A percentile compares a stretch with the other conserved stretches of the same genome.
Conservation (phyloP, 2,113 vertebrate genomes). For the Chaetops frenatus region DNA sequence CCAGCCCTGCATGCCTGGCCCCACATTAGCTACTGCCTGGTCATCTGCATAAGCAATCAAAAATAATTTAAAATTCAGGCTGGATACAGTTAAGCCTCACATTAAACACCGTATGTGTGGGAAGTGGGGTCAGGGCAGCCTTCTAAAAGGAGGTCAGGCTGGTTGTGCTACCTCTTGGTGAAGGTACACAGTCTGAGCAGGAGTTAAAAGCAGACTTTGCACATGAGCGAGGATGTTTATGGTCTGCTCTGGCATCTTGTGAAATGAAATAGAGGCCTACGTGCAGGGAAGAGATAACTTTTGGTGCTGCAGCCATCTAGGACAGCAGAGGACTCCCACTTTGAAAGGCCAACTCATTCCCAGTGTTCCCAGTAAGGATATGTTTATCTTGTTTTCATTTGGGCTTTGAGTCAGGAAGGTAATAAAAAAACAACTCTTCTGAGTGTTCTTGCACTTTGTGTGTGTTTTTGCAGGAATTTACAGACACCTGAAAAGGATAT, state of each 20-base stretch:
- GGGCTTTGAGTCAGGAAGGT: constrained; percentile 25
- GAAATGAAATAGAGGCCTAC: neutral
- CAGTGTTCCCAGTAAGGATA: constrained; percentile 19
- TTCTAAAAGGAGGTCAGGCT: neutral
- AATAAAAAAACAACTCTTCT: constrained; percentile 63
- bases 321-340: neutral
- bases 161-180: neutral
- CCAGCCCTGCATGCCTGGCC: neutral
- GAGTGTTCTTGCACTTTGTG: constrained; percentile 41
- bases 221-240: neutral
- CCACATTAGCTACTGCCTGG: neutral
- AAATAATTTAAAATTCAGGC: neutral
- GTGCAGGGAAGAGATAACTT: neutral
- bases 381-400: constrained; percentile 58
- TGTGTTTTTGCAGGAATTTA: constrained; percentile 64
- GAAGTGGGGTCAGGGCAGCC: neutral
- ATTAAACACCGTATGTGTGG: neutral
- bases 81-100: neutral
- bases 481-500: constrained; percentile 70
- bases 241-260: neutral
- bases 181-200: neutral
- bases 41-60: neutral
- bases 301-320: neutral
- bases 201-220: neutral
- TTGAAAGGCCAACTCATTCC: neutral